Conservation (phyloP, 2,888 invertebrate species). For the Tiphia femorata region DNA sequence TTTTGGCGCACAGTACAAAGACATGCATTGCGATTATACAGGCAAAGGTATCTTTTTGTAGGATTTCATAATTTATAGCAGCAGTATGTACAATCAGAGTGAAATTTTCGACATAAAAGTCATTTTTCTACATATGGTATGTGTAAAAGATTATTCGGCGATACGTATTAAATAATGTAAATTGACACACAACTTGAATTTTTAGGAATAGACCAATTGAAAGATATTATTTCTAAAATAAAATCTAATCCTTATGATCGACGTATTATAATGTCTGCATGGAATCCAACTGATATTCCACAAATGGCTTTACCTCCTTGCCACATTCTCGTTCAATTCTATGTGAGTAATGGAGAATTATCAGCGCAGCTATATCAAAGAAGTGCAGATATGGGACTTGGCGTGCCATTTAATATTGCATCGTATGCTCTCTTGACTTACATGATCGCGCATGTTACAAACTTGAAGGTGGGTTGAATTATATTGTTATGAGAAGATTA, state of each 20-base stretch:
- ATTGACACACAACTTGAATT: too few relatives aligned
- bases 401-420: slow-evolving; percentile 99
- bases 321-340: slow-evolving; percentile 95
- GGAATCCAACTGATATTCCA: slow-evolving; percentile 91
- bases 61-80: neutral
- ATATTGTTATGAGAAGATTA: neutral
- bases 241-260: slow-evolving; percentile 86
- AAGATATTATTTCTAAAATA: slow-evolving; percentile 83
- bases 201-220: slow-evolving; percentile 91
- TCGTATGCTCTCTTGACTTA: slow-evolving; percentile 94
- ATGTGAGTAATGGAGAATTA: slow-evolving; percentile 85
- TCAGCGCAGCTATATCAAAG: slow-evolving; percentile 96
- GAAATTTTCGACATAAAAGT: too few relatives aligned
- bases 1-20: slow-evolving; percentile 90
- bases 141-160: neutral
- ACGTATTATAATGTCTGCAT: slow-evolving; percentile 92
- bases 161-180: neutral
- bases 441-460: slow-evolving; percentile 97
- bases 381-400: slow-evolving; percentile 97
- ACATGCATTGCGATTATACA: slow-evolving; percentile 85
- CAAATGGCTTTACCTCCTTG: slow-evolving; percentile 98
- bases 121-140: neutral
- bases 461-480: slow-evolving; percentile 76
- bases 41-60: slow-evolving; percentile 68
- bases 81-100: too few relatives aligned